Evolutionary conservation across 2,888 invertebrate species (phyloP), one percentile per base, ranked within the genome.

Genomic region (Pachydiplax longipennis): DNA sequence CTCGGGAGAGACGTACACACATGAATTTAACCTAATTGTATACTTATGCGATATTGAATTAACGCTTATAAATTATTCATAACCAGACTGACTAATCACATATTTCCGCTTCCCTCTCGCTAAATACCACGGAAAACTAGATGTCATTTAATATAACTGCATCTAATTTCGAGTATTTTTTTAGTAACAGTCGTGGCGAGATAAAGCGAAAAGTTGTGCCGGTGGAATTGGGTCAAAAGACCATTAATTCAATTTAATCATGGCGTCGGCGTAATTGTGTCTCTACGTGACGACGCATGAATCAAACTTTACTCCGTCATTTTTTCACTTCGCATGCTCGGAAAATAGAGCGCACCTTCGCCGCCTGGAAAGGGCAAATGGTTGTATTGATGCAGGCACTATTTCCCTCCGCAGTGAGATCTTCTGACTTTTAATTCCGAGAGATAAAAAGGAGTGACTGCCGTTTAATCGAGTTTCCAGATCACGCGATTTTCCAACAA

Each of bases 221-320:
- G n/a, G 25, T 61, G 87, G 35, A 87, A 87, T 37, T 87, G 61
- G 87, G 87, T 87, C 87, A 65, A 87, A 87, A 61, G 61, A 61
- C 61, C 87, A 87, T 87, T 87, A 87, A 37, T 87, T 37, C 58
- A 87, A 61, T 61, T 87, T 31, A 25, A 61, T 31, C 73, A 13
- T n/a, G n/a, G 65, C 15, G 83, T 18, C 13, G 25, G 53, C 58
- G 35, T 61, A 87, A 87, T 65, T 61, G 61, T 31, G 61, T 73
- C 53, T 1, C 53, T 15, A 13, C 82, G 22, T 35, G 37, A 58
- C 65, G 61, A 37, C 40, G 87, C 87, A 87, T 37, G 37, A 65
- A 87, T 87, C 37, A 37, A 73, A 25, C 25, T 22, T 5, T 22
- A 61, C 61, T 22, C 10, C 31, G 25, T 73, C 73, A 31, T 22